phyloP scores from a whole-genome alignment of 2,888 invertebrate species.

The Caenorhabditis sp. region DNA sequence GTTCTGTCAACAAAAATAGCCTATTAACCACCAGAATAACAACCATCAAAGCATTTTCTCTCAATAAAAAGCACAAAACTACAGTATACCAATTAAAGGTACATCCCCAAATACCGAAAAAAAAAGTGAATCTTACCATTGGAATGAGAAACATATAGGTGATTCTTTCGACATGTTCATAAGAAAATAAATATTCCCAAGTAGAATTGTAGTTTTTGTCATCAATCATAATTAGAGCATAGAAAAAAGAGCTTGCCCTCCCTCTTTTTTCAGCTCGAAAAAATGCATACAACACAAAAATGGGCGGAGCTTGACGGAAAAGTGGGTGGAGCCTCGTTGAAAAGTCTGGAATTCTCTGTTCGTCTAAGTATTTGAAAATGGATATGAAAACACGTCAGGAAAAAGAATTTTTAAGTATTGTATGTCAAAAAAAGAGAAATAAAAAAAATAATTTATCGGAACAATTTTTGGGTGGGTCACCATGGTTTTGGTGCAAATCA shows the following conservation, averaged over 20 bases:
- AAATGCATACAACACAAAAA: neutral
- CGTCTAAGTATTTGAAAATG: neutral
- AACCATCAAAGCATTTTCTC: too few species aligned
- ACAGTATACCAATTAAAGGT: too few species aligned
- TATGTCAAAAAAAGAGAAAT: too few species aligned
- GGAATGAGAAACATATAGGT: constrained; percentile 34
- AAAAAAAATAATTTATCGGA: too few species aligned
- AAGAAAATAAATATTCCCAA: constrained; percentile 20
- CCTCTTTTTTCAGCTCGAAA: neutral
- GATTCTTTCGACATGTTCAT: constrained; percentile 27
- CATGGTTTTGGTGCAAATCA: too few species aligned
- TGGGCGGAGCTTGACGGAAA: neutral
- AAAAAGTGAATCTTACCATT: constrained; percentile 19
- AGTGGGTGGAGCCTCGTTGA: neutral
- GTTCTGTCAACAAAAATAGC: too few species aligned
- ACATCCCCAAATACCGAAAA: too few species aligned
- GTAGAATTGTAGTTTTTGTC: neutral
- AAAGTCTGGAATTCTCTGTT: neutral
- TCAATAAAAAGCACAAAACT: too few species aligned
- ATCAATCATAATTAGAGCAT: neutral
- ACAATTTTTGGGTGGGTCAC: too few species aligned
- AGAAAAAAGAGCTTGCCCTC: neutral
- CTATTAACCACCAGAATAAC: too few species aligned
- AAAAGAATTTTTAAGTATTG: too few species aligned
- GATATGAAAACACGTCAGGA: too few species aligned